Conservation (phyloP, 2,113 vertebrate genomes). For the Ceuthmochares aereus region DNA sequence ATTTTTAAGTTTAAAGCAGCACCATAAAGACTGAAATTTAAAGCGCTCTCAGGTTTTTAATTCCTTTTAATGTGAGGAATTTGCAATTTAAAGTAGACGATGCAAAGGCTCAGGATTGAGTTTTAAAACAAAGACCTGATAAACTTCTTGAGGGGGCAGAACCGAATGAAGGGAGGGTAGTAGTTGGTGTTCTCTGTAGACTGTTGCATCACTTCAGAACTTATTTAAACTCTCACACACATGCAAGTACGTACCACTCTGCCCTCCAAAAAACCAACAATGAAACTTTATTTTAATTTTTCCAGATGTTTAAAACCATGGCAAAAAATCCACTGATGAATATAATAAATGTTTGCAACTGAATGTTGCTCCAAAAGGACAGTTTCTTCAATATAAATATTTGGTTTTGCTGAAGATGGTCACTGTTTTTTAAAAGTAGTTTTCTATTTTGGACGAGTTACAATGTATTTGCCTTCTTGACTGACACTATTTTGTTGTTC, state of each 20-base stretch:
- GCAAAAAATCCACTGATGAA: not conserved
- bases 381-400: not conserved
- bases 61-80: not conserved
- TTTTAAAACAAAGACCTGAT: not conserved
- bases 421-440: not conserved
- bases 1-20: not conserved
- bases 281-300: not conserved
- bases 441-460: not conserved
- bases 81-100: not conserved
- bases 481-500: not conserved
- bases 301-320: not conserved
- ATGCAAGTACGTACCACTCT: not conserved
- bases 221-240: not conserved
- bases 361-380: not conserved
- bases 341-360: not conserved
- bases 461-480: not conserved
- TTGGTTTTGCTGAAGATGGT: not conserved
- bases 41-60: not conserved
- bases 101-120: not conserved
- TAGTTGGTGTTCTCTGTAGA: not conserved
- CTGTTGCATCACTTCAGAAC: not conserved
- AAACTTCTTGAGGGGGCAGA: not conserved
- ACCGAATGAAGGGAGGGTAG: not conserved
- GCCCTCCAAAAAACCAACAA: rapidly evolving
- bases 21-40: not conserved